Evolutionary conservation across 2,888 invertebrate species (phyloP), one percentile per base, ranked within the genome.

Genomic region (Pyrochroa serraticornis): DNA sequence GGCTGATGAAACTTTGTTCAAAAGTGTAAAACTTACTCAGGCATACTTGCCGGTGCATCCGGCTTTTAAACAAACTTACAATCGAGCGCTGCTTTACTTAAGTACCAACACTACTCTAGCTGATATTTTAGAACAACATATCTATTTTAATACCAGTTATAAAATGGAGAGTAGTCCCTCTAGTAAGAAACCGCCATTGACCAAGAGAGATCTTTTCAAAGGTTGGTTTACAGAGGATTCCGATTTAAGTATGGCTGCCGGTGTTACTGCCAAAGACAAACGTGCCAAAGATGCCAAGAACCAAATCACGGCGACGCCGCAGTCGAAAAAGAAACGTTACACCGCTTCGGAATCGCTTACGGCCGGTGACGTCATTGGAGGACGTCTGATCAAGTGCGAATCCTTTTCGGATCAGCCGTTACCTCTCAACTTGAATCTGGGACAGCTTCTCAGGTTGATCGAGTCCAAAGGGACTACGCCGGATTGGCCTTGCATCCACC

Each of bases 181-280:
- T 8, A 56, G 32, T 2, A 55, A 55, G 33, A 37, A 51, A 6
- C 32, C 45, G n/a, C 54, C 9, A 38, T 12, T 53, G n/a, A 34
- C 2, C 32, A 69, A 70, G 43, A 64, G 66, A 36, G 75, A 75
- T 42, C 58, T 72, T 7, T 67, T 75, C 48, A 78, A 76, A 55
- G 72, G 81, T 39, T 75, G 80, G 62, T 82, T 82, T 37, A 78
- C 80, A 7, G 71, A 74, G 9, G 79, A 79, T 49, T 77, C 81
- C 1, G 80, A 82, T 55, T 81, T 85, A 64, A 91, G 91, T 68
- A 87, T 93, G 60, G 92, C 92, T 7, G 93, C 94, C 44, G 93
- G 91, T 46, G 89, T 91, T 60, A 91, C 91, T 10, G 93, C 93
- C 47, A 93, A 94, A 80, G 94, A 94, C 78, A 94, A 94, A 77